phyloP scores from a whole-genome alignment of 1,140 invertebrate genomes.

The Eubasilissa regina region DNA sequence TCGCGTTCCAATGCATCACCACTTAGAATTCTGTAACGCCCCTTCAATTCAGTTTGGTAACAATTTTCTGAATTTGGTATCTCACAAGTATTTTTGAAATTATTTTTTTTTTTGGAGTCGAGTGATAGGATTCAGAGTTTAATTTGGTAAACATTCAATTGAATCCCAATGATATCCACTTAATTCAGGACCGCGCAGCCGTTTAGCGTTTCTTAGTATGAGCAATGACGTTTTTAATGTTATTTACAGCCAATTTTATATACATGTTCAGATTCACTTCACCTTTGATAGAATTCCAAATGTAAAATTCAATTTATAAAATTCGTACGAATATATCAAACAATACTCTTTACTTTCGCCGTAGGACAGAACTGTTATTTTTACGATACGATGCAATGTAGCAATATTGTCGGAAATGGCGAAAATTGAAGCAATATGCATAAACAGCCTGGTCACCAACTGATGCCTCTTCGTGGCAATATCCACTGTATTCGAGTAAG shows the following conservation, averaged over 20 bases:
- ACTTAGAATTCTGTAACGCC: too few relatives aligned
- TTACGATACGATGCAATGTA: background rate
- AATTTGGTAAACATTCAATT: too few relatives aligned
- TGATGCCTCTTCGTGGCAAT: background rate
- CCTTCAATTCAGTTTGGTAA: too few relatives aligned
- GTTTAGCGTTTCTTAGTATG: too few relatives aligned
- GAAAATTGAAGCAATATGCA: constrained; percentile 36
- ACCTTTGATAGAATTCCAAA: constrained; percentile 14
- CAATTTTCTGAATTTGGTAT: too few relatives aligned
- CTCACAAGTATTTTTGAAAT: too few relatives aligned
- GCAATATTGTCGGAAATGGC: background rate
- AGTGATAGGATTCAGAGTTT: too few relatives aligned
- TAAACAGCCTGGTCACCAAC: constrained; percentile 22
- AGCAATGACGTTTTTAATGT: too few relatives aligned
- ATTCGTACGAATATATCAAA: constrained; percentile 5
- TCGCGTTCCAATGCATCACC: too few relatives aligned
- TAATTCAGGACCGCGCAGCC: too few relatives aligned
- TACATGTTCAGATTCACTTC: constrained; percentile 5
- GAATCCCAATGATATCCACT: too few relatives aligned
- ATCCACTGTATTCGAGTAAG: background rate
- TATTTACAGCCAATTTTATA: background rate
- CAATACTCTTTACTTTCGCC: background rate
- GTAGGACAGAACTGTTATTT: background rate
- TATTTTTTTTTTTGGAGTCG: too few relatives aligned
- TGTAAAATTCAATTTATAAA: constrained; percentile 1